Evolutionary conservation across 2,113 vertebrate species (phyloP), one percentile per base, ranked within the genome.

Genomic region (Sceloporus tristichus): DNA sequence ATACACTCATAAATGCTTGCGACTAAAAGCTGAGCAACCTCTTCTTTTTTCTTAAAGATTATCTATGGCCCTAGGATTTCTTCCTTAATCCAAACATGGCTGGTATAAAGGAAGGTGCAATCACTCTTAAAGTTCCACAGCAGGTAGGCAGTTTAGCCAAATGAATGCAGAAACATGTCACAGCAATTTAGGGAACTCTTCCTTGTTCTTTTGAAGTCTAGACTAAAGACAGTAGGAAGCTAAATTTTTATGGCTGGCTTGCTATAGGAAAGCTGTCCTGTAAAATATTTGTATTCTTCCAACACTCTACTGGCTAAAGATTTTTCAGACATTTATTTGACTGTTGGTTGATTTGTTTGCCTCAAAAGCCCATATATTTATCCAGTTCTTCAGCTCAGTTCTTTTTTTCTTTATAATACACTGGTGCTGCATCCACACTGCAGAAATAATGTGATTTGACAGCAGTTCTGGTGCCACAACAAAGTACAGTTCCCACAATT

Each of bases 151-250:
- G 2, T 27, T 91, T 66, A 87, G 85, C 65, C 13, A 76, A 77
- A 5, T 87, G 42, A 90, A 93, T 86, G 3, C 66, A 79, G 38
- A 78, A 89, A 62, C 74, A 16, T 23, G 19, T 83, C 75, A 68
- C 6, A 71, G 62, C 48, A 79, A 73, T 86, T 86, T 70, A 88
- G 42, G 53, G 0, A 9, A 0, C 73, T 75, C 54, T 11, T 4
- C 62, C 25, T 70, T 29, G 0, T 87, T 2, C 4, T 73, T 4
- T 38, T 88, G 74, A 88, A 85, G 74, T 81, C 85, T 84, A 88
- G 5, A 23, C 8, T 86, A 74, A 92, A 90, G 25, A 84, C 14
- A 74, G 86, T 89, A 54, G 2, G 2, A 90, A 68, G 0, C 5
- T 2, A 21, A 76, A 82, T 90, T 77, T 27, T 25, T 3, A 18